A percentile compares a stretch with the other conserved stretches of the same genome.
Conservation (phyloP, 2,888 invertebrate genomes). For the Chelonus formosanus region DNA sequence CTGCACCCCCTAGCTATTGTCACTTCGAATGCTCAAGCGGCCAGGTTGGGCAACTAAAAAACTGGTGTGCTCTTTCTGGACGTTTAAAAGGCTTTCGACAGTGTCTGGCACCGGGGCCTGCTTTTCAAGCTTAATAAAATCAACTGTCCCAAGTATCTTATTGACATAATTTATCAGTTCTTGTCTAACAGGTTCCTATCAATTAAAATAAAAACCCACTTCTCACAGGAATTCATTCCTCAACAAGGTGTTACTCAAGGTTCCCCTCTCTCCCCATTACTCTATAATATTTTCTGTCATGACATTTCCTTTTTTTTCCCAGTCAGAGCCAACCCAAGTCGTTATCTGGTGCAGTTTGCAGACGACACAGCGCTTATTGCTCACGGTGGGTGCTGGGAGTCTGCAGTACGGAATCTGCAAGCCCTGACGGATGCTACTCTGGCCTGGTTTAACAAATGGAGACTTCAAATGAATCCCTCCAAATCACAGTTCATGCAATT, state of each 20-base stretch:
- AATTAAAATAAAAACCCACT: slow-evolving; percentile 19
- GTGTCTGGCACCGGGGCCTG: slow-evolving; percentile 41
- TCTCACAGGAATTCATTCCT: slow-evolving; percentile 18
- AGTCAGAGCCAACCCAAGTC: too few relatives aligned
- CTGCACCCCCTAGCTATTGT: slow-evolving; percentile 14
- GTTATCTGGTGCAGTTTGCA: slow-evolving; percentile 25
- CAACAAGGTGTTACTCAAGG: slow-evolving; percentile 31
- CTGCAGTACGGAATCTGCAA: slow-evolving; percentile 6
- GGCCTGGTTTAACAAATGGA: slow-evolving; percentile 31
- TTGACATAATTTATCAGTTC: slow-evolving; percentile 5
- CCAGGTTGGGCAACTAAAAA: slow-evolving; percentile 22
- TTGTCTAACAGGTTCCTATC: neutral
- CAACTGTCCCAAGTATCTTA: slow-evolving; percentile 22
- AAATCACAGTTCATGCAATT: slow-evolving; percentile 25
- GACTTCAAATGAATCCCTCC: slow-evolving; percentile 20
- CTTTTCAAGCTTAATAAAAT: slow-evolving; percentile 35
- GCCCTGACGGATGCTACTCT: slow-evolving; percentile 13
- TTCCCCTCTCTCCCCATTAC: slow-evolving; percentile 26
- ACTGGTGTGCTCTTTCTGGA: slow-evolving; percentile 41
- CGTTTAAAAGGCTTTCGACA: slow-evolving; percentile 44
- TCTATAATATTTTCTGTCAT: slow-evolving; percentile 31
- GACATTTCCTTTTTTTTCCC: slow-evolving; percentile 26
- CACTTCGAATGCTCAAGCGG: slow-evolving; percentile 25
- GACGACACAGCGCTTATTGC: slow-evolving; percentile 26
- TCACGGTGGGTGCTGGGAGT: slow-evolving; percentile 5